phyloP scores from a whole-genome alignment of 2,797 vertebrate species.

The Pipistrellus pygmaeus region DNA sequence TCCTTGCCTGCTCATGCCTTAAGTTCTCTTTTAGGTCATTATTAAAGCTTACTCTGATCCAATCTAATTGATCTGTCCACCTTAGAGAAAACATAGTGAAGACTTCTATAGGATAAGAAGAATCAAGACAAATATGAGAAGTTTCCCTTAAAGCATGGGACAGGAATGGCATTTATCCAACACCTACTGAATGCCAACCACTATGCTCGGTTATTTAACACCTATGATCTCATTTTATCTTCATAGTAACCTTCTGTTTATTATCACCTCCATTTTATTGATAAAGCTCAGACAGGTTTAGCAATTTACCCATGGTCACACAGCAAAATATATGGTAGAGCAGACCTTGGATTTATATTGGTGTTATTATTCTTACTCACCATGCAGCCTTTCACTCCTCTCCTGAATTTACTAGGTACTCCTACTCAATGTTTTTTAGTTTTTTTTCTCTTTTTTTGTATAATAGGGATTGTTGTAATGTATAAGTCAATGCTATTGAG shows the following conservation, averaged over 20 bases:
- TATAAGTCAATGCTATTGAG: not conserved
- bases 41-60: not conserved
- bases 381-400: not conserved
- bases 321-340: not conserved
- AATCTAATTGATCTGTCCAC: slow-evolving; percentile 5
- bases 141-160: not conserved
- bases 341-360: not conserved
- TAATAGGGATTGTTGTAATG: not conserved
- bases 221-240: not conserved
- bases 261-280: not conserved
- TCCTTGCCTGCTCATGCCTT: not conserved
- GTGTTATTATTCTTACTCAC: slow-evolving; percentile 3
- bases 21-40: not conserved
- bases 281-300: not conserved
- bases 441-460: not conserved
- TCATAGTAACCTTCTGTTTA: not conserved
- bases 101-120: not conserved
- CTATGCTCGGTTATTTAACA: slow-evolving; percentile 17
- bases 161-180: not conserved
- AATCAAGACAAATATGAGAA: slow-evolving; percentile 23
- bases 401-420: not conserved
- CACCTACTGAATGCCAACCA: not conserved
- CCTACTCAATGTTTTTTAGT: not conserved
- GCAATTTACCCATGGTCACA: slow-evolving; percentile 19
- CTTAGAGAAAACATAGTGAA: not conserved